phyloP scores from a whole-genome alignment of 2,888 invertebrate genomes.

The Liposcelis brunnea region DNA sequence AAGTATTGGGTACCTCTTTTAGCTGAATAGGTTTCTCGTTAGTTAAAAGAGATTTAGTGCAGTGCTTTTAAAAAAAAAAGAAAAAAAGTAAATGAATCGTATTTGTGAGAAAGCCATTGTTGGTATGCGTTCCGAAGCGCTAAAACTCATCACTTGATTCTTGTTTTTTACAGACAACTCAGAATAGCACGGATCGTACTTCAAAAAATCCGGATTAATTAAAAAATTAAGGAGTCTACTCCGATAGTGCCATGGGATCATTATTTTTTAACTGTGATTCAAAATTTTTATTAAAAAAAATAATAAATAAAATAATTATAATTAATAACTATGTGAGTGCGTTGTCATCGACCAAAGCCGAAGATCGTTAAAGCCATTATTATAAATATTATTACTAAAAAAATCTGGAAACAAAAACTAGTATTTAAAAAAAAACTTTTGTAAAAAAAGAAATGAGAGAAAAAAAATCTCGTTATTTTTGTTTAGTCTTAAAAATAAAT shows the following conservation, averaged over 20 bases:
- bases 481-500: conserved; percentile 2
- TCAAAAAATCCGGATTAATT: not conserved
- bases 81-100: conserved; percentile 1
- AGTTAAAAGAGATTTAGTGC: not conserved
- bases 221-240: not conserved
- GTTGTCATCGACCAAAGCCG: no score
- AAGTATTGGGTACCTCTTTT: conserved; percentile 8
- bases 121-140: no score
- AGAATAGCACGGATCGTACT: conserved; percentile 7
- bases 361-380: no score
- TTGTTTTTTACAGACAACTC: no score
- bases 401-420: no score
- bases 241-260: conserved; percentile 6
- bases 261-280: conserved; percentile 6
- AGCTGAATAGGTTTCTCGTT: conserved; percentile 9
- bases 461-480: not conserved
- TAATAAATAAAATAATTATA: no score
- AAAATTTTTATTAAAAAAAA: not conserved
- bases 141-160: no score
- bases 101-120: not conserved
- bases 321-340: no score
- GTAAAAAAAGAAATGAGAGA: not conserved
- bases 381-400: no score
- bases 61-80: not conserved
- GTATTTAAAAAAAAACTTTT: not conserved